These are phyloP conservation scores for Etheostoma nigrum DNA, from an alignment of 2,797 vertebrate genomes.

Conservation along the genomic window DNA sequence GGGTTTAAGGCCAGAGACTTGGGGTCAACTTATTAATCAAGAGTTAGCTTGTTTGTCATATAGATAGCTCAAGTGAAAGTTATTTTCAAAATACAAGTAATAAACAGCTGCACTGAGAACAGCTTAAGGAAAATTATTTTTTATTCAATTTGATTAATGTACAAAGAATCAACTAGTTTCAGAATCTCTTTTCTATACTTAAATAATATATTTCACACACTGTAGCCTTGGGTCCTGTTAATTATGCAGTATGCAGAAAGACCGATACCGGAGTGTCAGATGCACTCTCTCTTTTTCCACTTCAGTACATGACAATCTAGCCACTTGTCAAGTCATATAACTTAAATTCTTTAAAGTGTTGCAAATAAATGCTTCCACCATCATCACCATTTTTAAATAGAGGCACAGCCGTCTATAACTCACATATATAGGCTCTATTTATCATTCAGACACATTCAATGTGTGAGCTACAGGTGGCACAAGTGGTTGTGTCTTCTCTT, in stretches of 20 bases:
- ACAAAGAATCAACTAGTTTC: neutral
- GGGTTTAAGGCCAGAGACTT: neutral
- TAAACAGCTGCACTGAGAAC: neutral
- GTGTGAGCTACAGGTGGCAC: neutral
- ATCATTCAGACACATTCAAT: neutral
- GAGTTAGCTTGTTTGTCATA: neutral
- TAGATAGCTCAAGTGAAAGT: neutral
- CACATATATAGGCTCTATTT: neutral
- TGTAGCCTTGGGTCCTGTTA: slow-evolving; percentile 6
- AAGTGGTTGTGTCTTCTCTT: neutral
- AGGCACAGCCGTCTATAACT: neutral
- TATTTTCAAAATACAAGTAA: neutral
- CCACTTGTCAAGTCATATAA: neutral
- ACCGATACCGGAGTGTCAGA: slow-evolving; percentile 18
- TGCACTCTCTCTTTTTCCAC: slow-evolving; percentile 14
- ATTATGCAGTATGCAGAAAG: neutral
- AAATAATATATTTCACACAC: slow-evolving; percentile 22
- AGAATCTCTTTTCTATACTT: neutral
- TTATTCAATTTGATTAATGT: neutral
- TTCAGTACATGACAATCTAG: neutral
- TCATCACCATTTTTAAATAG: neutral
- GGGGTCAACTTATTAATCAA: neutral
- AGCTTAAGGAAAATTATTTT: neutral
- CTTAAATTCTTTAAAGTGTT: neutral
- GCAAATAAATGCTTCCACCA: slow-evolving; percentile 1